Conservation (phyloP, 2,888 invertebrate species). For the Saturnia japonica region DNA sequence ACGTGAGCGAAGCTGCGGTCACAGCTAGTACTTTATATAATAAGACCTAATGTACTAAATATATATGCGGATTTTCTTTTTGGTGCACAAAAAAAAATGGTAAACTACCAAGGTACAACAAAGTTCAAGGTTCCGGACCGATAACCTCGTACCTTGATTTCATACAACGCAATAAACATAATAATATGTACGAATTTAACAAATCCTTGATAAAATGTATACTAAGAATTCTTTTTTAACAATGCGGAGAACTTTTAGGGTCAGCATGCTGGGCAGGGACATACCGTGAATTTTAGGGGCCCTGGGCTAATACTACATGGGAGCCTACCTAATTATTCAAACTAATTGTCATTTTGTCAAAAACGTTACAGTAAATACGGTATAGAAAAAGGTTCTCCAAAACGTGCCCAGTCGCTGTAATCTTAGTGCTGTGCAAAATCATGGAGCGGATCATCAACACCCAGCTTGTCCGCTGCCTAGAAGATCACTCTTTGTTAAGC, state of each 20-base stretch:
- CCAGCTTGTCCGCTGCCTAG: too few relatives aligned
- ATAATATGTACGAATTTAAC: neutral
- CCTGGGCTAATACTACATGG: too few relatives aligned
- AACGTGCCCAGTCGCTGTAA: too few relatives aligned
- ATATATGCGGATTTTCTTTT: neutral
- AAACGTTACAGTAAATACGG: too few relatives aligned
- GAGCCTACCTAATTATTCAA: too few relatives aligned
- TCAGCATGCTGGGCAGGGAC: neutral
- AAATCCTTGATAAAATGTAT: neutral
- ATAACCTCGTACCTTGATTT: conserved; percentile 18
- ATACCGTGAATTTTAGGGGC: too few relatives aligned
- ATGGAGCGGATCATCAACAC: too few relatives aligned
- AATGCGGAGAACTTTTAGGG: neutral
- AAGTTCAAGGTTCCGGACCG: conserved; percentile 22
- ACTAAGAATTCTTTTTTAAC: neutral
- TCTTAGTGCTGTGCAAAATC: too few relatives aligned
- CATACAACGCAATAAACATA: neutral
- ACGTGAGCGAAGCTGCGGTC: too few relatives aligned
- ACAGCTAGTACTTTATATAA: neutral
- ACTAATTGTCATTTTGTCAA: too few relatives aligned
- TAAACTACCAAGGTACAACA: neutral
- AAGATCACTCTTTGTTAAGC: too few relatives aligned
- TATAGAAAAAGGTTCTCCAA: too few relatives aligned
- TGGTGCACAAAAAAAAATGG: neutral
- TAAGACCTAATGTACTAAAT: neutral